Percentiles rank a stretch among this genome's conserved stretches.
phyloP scores from a whole-genome alignment of 2,888 invertebrate species.

The Caenorhabditis auriculariae region DNA sequence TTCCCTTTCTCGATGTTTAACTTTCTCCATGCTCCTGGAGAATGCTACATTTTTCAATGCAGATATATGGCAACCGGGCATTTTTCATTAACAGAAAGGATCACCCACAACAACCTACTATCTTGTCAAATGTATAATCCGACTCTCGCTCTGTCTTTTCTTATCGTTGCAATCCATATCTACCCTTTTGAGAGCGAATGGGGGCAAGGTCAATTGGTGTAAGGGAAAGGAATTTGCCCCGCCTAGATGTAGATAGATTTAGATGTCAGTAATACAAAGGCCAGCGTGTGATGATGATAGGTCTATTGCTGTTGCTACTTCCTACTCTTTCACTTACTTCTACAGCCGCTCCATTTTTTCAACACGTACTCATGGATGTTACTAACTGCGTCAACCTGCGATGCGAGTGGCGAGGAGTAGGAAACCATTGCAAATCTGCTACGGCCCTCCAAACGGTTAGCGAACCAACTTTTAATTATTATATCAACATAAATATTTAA shows the following conservation, averaged over 20 bases:
- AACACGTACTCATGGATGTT: constrained; percentile 7
- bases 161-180: constrained; percentile 10
- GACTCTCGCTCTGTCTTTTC: too few species aligned
- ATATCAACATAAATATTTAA: constrained; percentile 4
- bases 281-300: constrained; percentile 8
- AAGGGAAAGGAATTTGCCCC: constrained; percentile 8
- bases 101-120: too few species aligned
- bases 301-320: constrained; percentile 9
- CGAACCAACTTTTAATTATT: not conserved
- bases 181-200: constrained; percentile 4
- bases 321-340: constrained; percentile 8
- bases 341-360: constrained; percentile 1
- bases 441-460: constrained; percentile 1
- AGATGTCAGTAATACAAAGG: not conserved
- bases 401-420: constrained; percentile 17
- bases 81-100: too few species aligned
- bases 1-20: too few species aligned
- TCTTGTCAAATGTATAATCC: too few species aligned
- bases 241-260: constrained; percentile 7
- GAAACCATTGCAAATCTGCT: constrained; percentile 5
- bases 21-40: too few species aligned
- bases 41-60: too few species aligned
- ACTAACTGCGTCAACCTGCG: constrained; percentile 11
- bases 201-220: constrained; percentile 6
- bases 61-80: too few species aligned